Base-by-base conservation (phyloP, 2,113 vertebrate genomes). In the Notechis scutatus region DNA sequence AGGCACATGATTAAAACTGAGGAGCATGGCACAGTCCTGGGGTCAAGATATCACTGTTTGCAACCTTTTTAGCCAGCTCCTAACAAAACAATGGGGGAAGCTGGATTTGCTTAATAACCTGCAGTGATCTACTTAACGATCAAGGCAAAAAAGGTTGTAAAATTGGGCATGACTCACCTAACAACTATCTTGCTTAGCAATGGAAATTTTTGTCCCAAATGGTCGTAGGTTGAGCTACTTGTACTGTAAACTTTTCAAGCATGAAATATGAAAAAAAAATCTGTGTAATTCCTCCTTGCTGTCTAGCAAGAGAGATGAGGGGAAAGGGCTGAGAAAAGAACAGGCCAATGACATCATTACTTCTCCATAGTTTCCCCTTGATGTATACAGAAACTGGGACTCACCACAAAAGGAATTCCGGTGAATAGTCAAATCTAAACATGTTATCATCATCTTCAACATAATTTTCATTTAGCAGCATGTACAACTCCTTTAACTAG, bases 341-440 rank as follows among this genome's bases (percentile, higher is more conserved):
- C 92, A 93, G 93, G 55, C 29, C 21, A 87, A n/a, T 29, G 59
- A 87, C 42, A 50, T 57, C 56, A 85, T 23, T 34, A 50, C n/a
- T 57, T 91, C 26, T 92, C 59, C 42, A 92, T 94, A 47, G 88
- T 11, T 11, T 54, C 42, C 29, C 24, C 4, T 93, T 93, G 94
- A 69, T 91, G 86, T 55, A 96, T 24, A 94, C 21, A 9, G 12
- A 94, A 85, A 90, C 88, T 34, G 29, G 3, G 96, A 97, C 98
- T 98, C 97, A 99, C 99, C 99, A 99, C 96, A 99, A 98, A 92
- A 99, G 98, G 97, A 99, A 99, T 96, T 98, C 99, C 6, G 99
- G 99, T 4, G 99, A 99, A 94, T 99, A 99, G 97, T 99, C 99
- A 95, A 99, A 99, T 96, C 99, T 98, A 97, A 99, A 99, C 99